Conservation (phyloP, 2,888 invertebrate genomes). For the Danaus chrysippus region DNA sequence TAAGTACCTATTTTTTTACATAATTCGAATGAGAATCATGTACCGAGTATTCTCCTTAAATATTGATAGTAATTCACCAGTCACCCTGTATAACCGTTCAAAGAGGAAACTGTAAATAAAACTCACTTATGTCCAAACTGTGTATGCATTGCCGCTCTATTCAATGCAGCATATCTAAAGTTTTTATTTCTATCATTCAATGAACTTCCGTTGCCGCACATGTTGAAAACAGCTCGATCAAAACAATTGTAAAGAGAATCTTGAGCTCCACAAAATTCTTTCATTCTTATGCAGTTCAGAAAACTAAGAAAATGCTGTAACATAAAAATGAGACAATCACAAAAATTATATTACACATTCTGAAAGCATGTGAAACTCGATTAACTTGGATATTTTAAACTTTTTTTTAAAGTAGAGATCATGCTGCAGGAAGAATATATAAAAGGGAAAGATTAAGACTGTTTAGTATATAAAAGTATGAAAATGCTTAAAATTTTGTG, state of each 20-base stretch:
- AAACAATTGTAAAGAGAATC: slow-evolving; percentile 91
- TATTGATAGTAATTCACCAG: too few species aligned
- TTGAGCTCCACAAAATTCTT: slow-evolving; percentile 91
- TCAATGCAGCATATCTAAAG: slow-evolving; percentile 93
- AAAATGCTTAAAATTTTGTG: too few species aligned
- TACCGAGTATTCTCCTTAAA: too few species aligned
- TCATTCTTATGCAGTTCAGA: slow-evolving; percentile 91
- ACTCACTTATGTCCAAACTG: slow-evolving; percentile 89
- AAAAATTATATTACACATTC: neutral
- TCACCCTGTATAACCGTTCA: too few species aligned
- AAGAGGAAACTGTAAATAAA: too few species aligned
- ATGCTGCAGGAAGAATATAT: too few species aligned
- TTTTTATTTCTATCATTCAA: slow-evolving; percentile 80
- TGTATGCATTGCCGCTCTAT: slow-evolving; percentile 92
- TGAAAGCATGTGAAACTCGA: neutral
- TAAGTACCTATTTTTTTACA: too few species aligned
- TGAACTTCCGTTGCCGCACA: slow-evolving; percentile 56
- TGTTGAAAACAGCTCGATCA: slow-evolving; percentile 80
- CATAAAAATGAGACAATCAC: slow-evolving; percentile 10
- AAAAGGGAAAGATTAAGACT: too few species aligned
- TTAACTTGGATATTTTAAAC: too few species aligned
- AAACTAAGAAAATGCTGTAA: slow-evolving; percentile 94
- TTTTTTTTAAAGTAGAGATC: too few species aligned
- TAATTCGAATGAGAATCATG: too few species aligned
- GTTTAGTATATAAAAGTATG: too few species aligned